phyloP scores from a whole-genome alignment of 2,888 invertebrate genomes.

The Synanthedon vespiformis region DNA sequence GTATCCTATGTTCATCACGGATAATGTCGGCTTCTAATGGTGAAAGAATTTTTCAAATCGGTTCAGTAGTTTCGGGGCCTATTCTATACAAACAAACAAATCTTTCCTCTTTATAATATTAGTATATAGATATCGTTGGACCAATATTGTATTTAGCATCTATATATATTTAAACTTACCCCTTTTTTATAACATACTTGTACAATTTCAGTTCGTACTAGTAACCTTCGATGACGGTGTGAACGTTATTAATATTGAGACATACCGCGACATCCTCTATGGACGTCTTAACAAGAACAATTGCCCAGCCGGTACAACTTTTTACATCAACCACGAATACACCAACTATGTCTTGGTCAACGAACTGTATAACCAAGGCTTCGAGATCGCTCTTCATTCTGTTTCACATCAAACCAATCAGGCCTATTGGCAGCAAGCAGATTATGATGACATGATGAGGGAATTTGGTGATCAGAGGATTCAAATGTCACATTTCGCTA shows the following conservation, averaged over 20 bases:
- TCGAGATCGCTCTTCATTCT: conserved; percentile 79
- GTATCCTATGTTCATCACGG: no score
- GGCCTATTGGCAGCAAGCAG: conserved; percentile 71
- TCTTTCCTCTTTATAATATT: no score
- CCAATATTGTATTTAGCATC: conserved; percentile 23
- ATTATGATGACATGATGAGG: conserved; percentile 48
- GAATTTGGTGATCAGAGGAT: conserved; percentile 73
- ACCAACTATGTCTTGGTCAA: conserved; percentile 75
- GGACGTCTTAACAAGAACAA: conserved; percentile 73
- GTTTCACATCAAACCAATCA: conserved; percentile 69
- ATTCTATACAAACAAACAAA: no score
- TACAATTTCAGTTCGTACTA: conserved; percentile 69
- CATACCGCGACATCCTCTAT: conserved; percentile 64
- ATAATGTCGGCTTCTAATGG: no score
- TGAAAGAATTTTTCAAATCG: no score
- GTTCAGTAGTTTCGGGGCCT: no score
- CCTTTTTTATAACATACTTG: not conserved
- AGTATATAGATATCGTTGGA: no score
- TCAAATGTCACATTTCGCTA: conserved; percentile 63
- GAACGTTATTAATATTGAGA: conserved; percentile 61
- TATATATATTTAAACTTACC: no score
- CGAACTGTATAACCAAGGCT: conserved; percentile 68
- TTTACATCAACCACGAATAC: conserved; percentile 80
- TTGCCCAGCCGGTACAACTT: conserved; percentile 73
- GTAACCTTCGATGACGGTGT: conserved; percentile 78